These are phyloP conservation scores for Rhagophthalmus giganteus DNA, from an alignment of 2,888 invertebrate species.

Conservation along the genomic window DNA sequence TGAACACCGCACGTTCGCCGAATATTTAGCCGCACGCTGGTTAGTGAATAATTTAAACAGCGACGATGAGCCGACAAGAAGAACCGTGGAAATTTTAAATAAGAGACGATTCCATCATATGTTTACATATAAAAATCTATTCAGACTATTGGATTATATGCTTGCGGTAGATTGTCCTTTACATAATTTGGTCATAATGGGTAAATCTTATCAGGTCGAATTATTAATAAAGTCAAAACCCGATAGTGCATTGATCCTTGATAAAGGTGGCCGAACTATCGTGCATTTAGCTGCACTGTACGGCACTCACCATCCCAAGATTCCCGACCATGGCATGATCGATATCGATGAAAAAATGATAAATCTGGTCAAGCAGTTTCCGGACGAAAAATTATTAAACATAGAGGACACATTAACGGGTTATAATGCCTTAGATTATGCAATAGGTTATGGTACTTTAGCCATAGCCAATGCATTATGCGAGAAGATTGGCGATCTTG, in stretches of 20 bases:
- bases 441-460: not conserved
- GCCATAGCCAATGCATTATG: constrained; percentile 3
- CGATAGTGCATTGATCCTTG: not conserved
- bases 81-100: not conserved
- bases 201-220: not conserved
- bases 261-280: not conserved
- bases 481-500: not conserved
- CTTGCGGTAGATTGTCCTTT: not conserved
- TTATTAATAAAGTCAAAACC: not conserved
- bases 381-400: not conserved
- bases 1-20: constrained; percentile 5
- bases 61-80: not conserved
- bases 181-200: not conserved
- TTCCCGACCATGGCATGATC: not conserved
- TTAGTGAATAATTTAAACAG: constrained; percentile 3
- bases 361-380: not conserved
- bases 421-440: constrained; percentile 2
- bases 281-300: constrained; percentile 4
- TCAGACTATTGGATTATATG: constrained; percentile 12
- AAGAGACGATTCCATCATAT: too few relatives aligned
- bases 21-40: constrained; percentile 12
- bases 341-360: not conserved
- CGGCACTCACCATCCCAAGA: not conserved
- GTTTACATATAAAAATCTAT: too few relatives aligned
- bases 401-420: constrained; percentile 1